Base-by-base conservation (phyloP, 2,797 vertebrate species). In the Hypotaenidia okinawae region DNA sequence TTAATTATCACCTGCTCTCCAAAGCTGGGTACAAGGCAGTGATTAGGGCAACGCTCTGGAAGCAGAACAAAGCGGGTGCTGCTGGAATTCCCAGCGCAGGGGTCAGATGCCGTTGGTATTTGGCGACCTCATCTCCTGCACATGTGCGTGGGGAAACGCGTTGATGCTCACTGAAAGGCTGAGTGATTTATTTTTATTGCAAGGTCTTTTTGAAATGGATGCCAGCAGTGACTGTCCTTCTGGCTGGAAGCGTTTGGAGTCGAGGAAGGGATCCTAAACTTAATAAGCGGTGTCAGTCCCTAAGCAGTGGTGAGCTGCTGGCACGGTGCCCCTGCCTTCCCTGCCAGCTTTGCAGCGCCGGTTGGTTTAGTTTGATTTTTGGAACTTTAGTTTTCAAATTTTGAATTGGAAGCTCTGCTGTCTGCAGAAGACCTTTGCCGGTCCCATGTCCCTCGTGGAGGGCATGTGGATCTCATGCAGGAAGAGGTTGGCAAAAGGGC, bases 101-200 rank as follows among this genome's bases (percentile, higher is more conserved):
- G 85, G 95, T 96, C 97, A 92, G 96, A 95, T 84, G 79, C 95
- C 3, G 0, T 58, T 96, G 84, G 84, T 92, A 91, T 95, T 96
- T 96, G 97, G 93, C 86, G 10, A 95, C 93, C 94, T 95, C 90
- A 76, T 92, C 93, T 75, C 47, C 33, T 68, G 57, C 95, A 93
- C 88, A 81, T 94, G 91, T 94, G 92, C 73, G 23, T 17, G 49
- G 89, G 81, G 93, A 94, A 90, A 64, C 0, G 30, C 5, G 21
- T 69, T 96, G 96, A 97, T 2, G 54, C 70, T 85, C 90, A 89
- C 91, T 92, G 95, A 96, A 94, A 82, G 89, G 80, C 78, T 5
- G 7, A 87, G 79, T 94, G 95, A 97, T 96, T 96, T 97, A 96
- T 97, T 97, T 95, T 94, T 94, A 91, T 95, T 95, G 80, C 91